Evolutionary conservation across 2,888 invertebrate species (phyloP), one percentile per base, ranked within the genome.

Genomic region (Deilephila elpenor): DNA sequence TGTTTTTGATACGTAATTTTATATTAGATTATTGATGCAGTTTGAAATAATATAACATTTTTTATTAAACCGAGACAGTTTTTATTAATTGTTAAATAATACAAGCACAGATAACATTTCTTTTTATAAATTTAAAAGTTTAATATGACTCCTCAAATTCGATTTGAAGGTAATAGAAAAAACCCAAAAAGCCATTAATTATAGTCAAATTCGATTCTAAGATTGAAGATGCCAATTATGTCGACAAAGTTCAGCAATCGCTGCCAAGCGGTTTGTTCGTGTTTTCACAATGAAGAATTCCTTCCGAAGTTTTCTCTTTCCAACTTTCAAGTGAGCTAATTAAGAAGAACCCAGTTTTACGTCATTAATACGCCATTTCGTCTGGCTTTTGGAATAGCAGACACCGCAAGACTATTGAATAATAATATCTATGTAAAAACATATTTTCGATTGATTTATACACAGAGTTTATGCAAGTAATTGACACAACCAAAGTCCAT

Each of bases 261-360:
- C 8, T 5, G 25, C 25, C 44, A 51, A 51, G 67, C 44, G 25
- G 6, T 25, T 67, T 25, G 17, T 51, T 44, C 44, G 20, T 44
- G 44, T 64, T 67, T 19, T 34, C 44, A 6, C 67, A 25, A 11
- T 67, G 17, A n/a, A 19, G n/a, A 51, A 67, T 67, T 51, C 67
- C 56, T 56, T 51, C 11, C 37, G 5, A 32, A n/a, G 34, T 32
- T 34, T 62, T 4, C 34, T 7, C 61, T 32, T 34, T 14, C 25
- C 32, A 5, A 14, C 6, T 62, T 4, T 2, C 5, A 56, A 56
- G n/a, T 56, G 56, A 1, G 2, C 37, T 51, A 51, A 51, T 51
- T 60, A 60, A 32, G 60, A 29, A 29, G n/a, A 44, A 14, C 37
- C 37, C 5, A 25, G 44, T 20, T 51, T 67, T 17, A 17, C 25